phyloP scores from a whole-genome alignment of 2,113 vertebrate species.

The Rhineura floridana region DNA sequence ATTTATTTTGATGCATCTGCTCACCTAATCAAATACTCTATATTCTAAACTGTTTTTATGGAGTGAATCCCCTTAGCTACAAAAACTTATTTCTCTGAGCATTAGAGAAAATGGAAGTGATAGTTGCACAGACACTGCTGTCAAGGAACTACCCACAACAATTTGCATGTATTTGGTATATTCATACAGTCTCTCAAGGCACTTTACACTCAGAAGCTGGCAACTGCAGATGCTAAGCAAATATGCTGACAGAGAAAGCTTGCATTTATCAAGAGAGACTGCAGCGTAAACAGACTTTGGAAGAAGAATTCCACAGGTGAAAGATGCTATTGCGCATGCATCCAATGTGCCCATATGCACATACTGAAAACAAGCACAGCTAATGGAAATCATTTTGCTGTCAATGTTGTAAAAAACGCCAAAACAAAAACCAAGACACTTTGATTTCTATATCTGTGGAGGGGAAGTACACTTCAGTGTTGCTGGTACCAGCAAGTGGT shows the following conservation, averaged over 20 bases:
- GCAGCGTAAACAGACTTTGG: constrained; percentile 57
- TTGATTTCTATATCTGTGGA: constrained; percentile 52
- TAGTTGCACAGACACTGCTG: constrained; percentile 55
- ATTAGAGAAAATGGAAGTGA: constrained; percentile 51
- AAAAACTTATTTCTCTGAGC: constrained; percentile 31
- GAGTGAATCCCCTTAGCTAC: constrained; percentile 48
- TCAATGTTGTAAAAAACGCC: constrained; percentile 38
- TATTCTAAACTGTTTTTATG: constrained; percentile 49
- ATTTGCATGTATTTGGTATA: constrained; percentile 53
- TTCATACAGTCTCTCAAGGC: constrained; percentile 59
- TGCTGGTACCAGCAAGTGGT: constrained; percentile 18
- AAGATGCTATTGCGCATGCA: background rate
- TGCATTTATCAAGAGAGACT: constrained; percentile 58
- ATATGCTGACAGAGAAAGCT: constrained; percentile 48
- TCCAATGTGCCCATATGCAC: background rate
- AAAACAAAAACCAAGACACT: constrained; percentile 1
- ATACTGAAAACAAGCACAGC: constrained; percentile 20
- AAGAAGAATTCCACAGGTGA: constrained; percentile 46
- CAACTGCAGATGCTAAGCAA: constrained; percentile 63
- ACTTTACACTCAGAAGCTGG: constrained; percentile 56
- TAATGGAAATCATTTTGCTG: constrained; percentile 29
- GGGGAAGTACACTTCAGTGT: constrained; percentile 17
- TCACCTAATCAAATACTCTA: constrained; percentile 34
- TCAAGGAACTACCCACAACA: constrained; percentile 48
- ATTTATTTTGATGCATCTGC: constrained; percentile 27